Percentiles rank a stretch among this genome's conserved stretches.
Conservation (phyloP, 53 echinoderm and acorn worm species). For the Holothuria leucospilota region DNA sequence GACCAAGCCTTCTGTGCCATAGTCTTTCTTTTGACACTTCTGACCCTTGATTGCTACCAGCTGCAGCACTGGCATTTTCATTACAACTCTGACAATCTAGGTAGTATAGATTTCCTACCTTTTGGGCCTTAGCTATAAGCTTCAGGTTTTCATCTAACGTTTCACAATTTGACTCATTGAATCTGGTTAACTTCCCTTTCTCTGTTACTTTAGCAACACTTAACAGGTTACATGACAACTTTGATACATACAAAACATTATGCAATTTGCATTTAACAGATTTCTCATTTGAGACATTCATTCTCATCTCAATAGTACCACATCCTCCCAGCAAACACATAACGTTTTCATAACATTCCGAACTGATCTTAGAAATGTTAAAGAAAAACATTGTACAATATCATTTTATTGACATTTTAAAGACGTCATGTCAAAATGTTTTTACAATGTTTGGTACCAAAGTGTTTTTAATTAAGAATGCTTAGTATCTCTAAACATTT, state of each 20-base stretch:
- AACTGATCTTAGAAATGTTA: no score
- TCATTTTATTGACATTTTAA: no score
- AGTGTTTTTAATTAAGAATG: no score
- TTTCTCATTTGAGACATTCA: no score
- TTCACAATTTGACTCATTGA: constrained; percentile 27
- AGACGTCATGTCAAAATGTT: no score
- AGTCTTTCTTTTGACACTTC: neutral
- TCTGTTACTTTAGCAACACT: neutral
- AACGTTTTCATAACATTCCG: no score
- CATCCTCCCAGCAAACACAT: no score
- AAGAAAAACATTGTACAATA: no score
- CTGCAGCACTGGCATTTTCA: neutral
- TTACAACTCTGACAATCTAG: neutral
- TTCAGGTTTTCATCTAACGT: neutral
- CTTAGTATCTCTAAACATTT: no score
- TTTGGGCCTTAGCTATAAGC: neutral
- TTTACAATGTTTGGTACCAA: no score
- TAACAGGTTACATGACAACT: neutral
- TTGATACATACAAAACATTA: neutral
- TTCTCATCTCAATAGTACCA: neutral
- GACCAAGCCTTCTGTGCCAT: constrained; percentile 26
- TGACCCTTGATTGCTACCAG: neutral
- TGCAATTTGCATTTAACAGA: no score
- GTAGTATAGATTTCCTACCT: constrained; percentile 10
- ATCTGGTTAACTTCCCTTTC: neutral